A percentile compares a stretch with the other conserved stretches of the same genome.
Evolutionary conservation across 2,888 invertebrate genomes (phyloP).

Genomic region (Argynnis bischoffii): DNA sequence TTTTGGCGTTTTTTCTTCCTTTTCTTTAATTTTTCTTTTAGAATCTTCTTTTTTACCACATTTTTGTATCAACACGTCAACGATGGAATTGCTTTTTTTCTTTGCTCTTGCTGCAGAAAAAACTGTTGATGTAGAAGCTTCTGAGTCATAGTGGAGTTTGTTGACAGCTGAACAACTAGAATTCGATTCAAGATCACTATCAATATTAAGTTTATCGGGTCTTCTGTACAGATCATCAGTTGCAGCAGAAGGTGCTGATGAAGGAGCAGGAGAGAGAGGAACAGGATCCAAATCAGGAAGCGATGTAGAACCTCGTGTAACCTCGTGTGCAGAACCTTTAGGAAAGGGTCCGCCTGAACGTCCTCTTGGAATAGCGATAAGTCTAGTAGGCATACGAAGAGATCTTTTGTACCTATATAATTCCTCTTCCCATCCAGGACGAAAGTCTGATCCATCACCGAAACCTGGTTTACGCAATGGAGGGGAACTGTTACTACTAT

Average conservation of each 20-base stretch:
- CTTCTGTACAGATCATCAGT: conserved; percentile 81
- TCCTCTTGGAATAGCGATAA: conserved; percentile 89
- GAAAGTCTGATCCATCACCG: conserved; percentile 87
- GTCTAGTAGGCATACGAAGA: conserved; percentile 89
- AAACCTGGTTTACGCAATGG: conserved; percentile 82
- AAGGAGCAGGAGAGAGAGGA: conserved; percentile 86
- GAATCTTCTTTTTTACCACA: conserved; percentile 83
- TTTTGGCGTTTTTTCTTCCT: conserved; percentile 80
- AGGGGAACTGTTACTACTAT: conserved; percentile 63
- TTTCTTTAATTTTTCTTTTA: conserved; percentile 79
- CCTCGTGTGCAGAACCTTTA: conserved; percentile 63
- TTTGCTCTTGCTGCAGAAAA: conserved; percentile 81
- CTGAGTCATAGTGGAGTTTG: conserved; percentile 85
- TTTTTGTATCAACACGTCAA: conserved; percentile 86
- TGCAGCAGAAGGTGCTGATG: conserved; percentile 82
- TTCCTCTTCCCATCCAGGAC: conserved; percentile 92
- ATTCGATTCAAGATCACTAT: conserved; percentile 86
- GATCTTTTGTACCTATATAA: conserved; percentile 91
- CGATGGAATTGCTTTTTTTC: conserved; percentile 82
- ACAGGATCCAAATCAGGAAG: conserved; percentile 90
- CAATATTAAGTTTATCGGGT: conserved; percentile 75
- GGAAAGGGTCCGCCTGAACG: conserved; percentile 81
- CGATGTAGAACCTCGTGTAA: conserved; percentile 87
- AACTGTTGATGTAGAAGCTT: conserved; percentile 86
- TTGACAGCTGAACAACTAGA: conserved; percentile 83